Base-by-base conservation (phyloP, 2,113 vertebrate genomes). In the Bubo bubo region DNA sequence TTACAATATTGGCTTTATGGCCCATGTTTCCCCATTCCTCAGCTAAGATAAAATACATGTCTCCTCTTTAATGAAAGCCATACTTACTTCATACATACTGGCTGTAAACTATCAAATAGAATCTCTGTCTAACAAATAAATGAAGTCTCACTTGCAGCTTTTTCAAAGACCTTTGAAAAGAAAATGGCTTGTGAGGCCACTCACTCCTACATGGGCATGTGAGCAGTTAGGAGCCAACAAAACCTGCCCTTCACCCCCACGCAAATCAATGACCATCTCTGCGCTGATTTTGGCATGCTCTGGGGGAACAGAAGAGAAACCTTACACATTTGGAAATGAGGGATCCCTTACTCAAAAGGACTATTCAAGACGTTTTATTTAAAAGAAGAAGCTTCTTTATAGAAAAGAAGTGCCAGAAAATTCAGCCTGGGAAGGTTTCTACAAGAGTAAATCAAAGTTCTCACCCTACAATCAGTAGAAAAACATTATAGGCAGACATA, bases 1-100 rank as follows among this genome's bases (percentile, higher is more conserved):
- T 67, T 86, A 91, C 79, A 95, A 86, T 89, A 97, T 86, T 95
- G 88, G 87, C 90, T 92, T 96, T 90, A 86, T 68, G 70, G 83
- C 34, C 94, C 58, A 56, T 12, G 12, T 89, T 91, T 86, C 83
- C 79, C 64, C 64, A 63, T 84, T 92, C 90, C 75, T 95, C 41
- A 86, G 59, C 66, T 58, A 41, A 92, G 72, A 95, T 91, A 86
- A 93, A 95, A 92, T 77, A 89, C 45, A 50, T 11, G 39, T 66
- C 90, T 93, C 59, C 72, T 67, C 53, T 86, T 74, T 90, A 96
- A 96, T 63, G 79, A 95, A 95, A 95, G 76, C 60, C 94, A 96
- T 72, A 84, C 86, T 92, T 39, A 47, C 59, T 86, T 74, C 76
- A 84, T 74, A 47, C 43, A 71, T 22, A 18, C 43, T 86, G 60